Evolutionary conservation across 92 coral and sea anemone genomes (phyloP), one percentile per base, ranked within the genome.

Genomic region (Porites evermanni): DNA sequence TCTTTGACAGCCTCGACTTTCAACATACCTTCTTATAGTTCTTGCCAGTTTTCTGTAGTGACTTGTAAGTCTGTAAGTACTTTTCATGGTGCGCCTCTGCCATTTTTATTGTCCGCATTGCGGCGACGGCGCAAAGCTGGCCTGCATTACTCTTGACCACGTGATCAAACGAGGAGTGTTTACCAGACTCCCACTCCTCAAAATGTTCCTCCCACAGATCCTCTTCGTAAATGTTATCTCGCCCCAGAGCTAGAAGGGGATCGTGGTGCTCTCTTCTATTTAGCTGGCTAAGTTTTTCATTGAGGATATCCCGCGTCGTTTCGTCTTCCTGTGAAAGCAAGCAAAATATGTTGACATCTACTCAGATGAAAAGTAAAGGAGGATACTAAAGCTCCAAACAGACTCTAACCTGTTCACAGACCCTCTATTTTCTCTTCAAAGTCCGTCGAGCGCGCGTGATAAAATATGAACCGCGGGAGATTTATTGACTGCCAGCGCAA

Each of bases 191-290:
- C 95, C 95, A 94, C 54, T 93, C 94, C 54, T 88, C 85, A 77
- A 97, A 95, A 52, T 90, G 92, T 81, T 92, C 97, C 84, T 88
- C 93, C 99, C 99, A 97, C 65, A 86, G 74, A 66, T 95, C 94
- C 75, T 97, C 93, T 59, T 94, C 91, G 92, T 95, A 97, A 14
- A 93, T 65, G 54, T 91, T 92, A 72, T 97, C 99, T 82, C 99
- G 92, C 44, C 91, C 96, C n/a, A 97, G 96, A 19, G 99, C 99
- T 20, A 95, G 87, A 79, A 93, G 91, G 12, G 99, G 99, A 80
- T 97, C 98, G 65, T 87, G 89, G 12, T 72, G 85, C 23, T 89
- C 87, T 12, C 79, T 90, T 38, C 92, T 88, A 75, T 88, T 93
- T 38, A 97, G 78, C 77, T 81, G 87, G 79, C 81, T 86, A 63